Percentiles rank a stretch among this genome's conserved stretches.
These are phyloP conservation scores for Halichondria panicea DNA, from an alignment of 37 sponge, comb jelly and placozoan genomes.

Conservation along the genomic window DNA sequence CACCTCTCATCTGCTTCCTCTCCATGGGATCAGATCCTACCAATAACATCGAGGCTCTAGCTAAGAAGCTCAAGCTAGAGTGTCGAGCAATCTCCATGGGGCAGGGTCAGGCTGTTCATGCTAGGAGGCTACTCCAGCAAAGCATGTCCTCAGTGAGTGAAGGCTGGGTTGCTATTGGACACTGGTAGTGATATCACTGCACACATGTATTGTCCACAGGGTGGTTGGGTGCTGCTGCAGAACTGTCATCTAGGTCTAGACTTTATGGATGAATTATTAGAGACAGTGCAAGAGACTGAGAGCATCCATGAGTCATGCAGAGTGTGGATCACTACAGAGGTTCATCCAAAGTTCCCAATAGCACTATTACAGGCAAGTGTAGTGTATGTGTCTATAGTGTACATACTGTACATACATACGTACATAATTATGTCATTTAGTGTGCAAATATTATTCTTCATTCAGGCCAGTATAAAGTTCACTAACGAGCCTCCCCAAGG, in stretches of 20 bases:
- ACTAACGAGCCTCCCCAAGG: conserved; percentile 98
- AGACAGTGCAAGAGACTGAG: conserved; percentile 78
- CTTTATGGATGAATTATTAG: conserved; percentile 94
- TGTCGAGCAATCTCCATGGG: conserved; percentile 96
- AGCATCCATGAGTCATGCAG: conserved; percentile 76
- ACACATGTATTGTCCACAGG: conserved; percentile 30
- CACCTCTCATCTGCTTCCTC: conserved; percentile 96
- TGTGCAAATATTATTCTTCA: conserved; percentile 9
- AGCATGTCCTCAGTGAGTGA: conserved; percentile 74
- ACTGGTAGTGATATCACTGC: background rate
- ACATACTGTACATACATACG: background rate
- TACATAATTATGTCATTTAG: background rate
- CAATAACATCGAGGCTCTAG: conserved; percentile 87
- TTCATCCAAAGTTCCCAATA: conserved; percentile 95
- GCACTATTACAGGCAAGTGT: conserved; percentile 79
- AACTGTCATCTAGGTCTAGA: conserved; percentile 96
- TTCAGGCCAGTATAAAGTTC: conserved; percentile 87
- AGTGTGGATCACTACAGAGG: conserved; percentile 97
- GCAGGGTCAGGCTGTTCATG: conserved; percentile 97
- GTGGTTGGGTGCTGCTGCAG: conserved; percentile 95
- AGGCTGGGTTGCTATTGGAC: background rate
- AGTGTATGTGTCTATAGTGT: background rate
- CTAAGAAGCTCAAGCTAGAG: conserved; percentile 92
- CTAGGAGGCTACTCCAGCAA: conserved; percentile 87
- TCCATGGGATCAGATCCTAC: conserved; percentile 99